Percentiles rank a stretch among this genome's conserved stretches.
Conservation (phyloP, 2,888 invertebrate genomes). For the Lycophotia porphyrea region DNA sequence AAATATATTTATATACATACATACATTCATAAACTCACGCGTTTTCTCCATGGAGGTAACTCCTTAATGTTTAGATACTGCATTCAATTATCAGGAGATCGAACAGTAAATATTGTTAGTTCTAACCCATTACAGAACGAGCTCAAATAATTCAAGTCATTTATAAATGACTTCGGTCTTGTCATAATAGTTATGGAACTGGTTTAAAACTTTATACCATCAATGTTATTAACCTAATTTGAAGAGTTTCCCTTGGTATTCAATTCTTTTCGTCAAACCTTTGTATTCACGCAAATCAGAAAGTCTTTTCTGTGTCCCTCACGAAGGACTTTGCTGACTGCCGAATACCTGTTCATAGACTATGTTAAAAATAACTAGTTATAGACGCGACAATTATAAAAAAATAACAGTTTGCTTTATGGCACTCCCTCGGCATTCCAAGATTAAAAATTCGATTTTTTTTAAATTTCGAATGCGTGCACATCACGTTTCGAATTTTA, state of each 20-base stretch:
- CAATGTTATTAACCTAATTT: conserved; percentile 66
- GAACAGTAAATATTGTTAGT: conserved; percentile 11
- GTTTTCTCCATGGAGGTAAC: background rate
- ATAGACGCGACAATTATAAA: background rate
- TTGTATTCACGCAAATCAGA: conserved; percentile 72
- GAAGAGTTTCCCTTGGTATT: conserved; percentile 58
- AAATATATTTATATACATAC: background rate
- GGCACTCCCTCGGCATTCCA: too few relatives aligned
- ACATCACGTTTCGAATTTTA: background rate
- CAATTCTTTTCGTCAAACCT: conserved; percentile 50
- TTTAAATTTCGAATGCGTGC: too few relatives aligned
- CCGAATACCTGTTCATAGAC: conserved; percentile 54
- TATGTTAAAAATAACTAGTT: conserved; percentile 13
- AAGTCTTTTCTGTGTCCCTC: conserved; percentile 62
- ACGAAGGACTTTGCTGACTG: conserved; percentile 50
- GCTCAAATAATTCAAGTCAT: conserved; percentile 35
- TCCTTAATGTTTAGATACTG: background rate
- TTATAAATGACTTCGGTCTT: conserved; percentile 46
- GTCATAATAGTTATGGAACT: conserved; percentile 48
- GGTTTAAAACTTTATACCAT: conserved; percentile 61
- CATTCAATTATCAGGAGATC: background rate
- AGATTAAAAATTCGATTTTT: too few relatives aligned
- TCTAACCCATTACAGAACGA: conserved; percentile 12
- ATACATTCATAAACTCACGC: background rate
- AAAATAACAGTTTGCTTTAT: background rate